A percentile compares a stretch with the other conserved stretches of the same genome.
phyloP scores from a whole-genome alignment of 2,888 invertebrate genomes.

The Doris montereyensis region DNA sequence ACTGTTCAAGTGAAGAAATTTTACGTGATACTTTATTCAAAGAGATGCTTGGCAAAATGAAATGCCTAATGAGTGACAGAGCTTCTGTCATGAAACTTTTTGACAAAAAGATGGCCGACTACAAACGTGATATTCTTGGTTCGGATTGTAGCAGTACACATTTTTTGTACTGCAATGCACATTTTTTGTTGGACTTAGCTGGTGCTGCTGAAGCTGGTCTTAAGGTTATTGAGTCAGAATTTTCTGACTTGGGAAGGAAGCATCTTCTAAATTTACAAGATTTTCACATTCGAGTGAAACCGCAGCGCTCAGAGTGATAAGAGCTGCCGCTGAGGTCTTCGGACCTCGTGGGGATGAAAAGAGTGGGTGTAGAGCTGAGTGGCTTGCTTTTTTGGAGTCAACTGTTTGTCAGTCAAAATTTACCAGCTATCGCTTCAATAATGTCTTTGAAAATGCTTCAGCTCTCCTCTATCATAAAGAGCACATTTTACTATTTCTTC shows the following conservation, averaged over 20 bases:
- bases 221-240: neutral
- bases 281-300: neutral
- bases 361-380: neutral
- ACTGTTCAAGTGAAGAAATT: no score
- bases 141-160: neutral
- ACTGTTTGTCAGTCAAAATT: neutral
- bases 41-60: constrained; percentile 15
- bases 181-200: constrained; percentile 8
- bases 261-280: neutral
- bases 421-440: neutral
- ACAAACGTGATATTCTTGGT: neutral
- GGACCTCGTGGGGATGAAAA: constrained; percentile 23
- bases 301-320: neutral
- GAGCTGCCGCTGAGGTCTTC: neutral
- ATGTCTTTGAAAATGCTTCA: constrained; percentile 15
- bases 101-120: neutral
- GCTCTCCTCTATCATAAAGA: neutral
- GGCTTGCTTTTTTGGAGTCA: neutral
- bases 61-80: constrained; percentile 8
- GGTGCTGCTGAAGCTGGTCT: neutral
- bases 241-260: neutral
- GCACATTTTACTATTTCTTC: neutral
- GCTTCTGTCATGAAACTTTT: constrained; percentile 28
- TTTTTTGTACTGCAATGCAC: constrained; percentile 26
- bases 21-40: no score